phyloP scores from a whole-genome alignment of 2,888 invertebrate genomes.

The Mythimna albipuncta region DNA sequence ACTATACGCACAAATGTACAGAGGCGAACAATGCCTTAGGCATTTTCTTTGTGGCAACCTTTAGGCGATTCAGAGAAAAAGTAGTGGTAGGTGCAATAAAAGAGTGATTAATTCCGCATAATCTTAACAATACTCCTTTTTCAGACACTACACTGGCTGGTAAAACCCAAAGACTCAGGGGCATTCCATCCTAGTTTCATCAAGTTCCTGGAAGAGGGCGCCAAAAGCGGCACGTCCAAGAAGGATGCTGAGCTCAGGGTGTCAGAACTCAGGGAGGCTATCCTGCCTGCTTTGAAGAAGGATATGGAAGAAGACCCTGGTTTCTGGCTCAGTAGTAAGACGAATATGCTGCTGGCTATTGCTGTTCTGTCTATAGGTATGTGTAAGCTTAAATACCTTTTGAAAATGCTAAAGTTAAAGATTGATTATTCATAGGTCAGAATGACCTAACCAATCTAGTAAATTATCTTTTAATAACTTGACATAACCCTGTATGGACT shows the following conservation, averaged over 20 bases:
- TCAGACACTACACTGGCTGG: conserved; percentile 94
- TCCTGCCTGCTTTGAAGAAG: conserved; percentile 90
- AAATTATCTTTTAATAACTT: too few species aligned
- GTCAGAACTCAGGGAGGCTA: conserved; percentile 93
- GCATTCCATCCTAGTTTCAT: conserved; percentile 96
- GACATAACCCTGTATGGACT: too few species aligned
- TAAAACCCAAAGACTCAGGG: conserved; percentile 94
- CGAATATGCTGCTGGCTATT: conserved; percentile 92
- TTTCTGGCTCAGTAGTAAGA: conserved; percentile 93
- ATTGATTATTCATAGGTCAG: neutral
- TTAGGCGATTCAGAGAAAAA: too few species aligned
- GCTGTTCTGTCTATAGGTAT: conserved; percentile 93
- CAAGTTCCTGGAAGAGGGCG: conserved; percentile 93
- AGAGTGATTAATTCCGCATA: too few species aligned
- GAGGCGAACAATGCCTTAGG: too few species aligned
- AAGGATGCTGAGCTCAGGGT: conserved; percentile 93
- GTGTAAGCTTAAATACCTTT: conserved; percentile 20
- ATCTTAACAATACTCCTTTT: conserved; percentile 43
- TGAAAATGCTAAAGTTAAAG: neutral
- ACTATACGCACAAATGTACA: too few species aligned
- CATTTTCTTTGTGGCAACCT: too few species aligned
- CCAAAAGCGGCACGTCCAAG: conserved; percentile 93
- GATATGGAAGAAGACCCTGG: conserved; percentile 90
- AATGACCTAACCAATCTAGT: too few species aligned
- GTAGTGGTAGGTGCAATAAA: too few species aligned